Base-by-base conservation (phyloP, 1,140 invertebrate species). In the Melanaphis sacchari region DNA sequence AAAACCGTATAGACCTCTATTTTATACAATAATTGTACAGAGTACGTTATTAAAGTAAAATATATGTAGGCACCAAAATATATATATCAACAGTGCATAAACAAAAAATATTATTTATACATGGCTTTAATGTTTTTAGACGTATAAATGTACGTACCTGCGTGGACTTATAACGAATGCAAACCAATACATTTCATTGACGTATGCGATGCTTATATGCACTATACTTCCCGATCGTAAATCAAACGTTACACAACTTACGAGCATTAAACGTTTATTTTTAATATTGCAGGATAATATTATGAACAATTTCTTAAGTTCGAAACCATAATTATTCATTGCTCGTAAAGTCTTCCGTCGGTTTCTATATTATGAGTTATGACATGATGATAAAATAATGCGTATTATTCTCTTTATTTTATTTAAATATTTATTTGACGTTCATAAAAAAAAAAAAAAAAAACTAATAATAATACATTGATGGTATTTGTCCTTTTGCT, bases 191-290 rank as follows among this genome's bases (percentile, higher is more conserved):
- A 76, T 76, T 76, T 76, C 36, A 76, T 76, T 76, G 59, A 76
- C 31, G 59, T 76, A n/a, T 76, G 31, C 31, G 59, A 76, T 76
- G 59, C 59, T 76, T 18, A 49, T 15, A 76, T n/a, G 31, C n/a
- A 76, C 59, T n/a, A 66, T 76, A 76, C n/a, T 76, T 76, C 59
- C 59, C 59, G 59, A n/a, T 76, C 59, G 59, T 76, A 76, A 76
- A 76, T 76, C 59, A 76, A 76, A 76, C 59, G 59, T 76, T 76
- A 76, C 59, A 76, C 31, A 76, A 76, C 59, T 76, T 76, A 76
- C 59, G 15, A 36, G 21, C 59, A n/a, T 76, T 36, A 31, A 36
- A n/a, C 59, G n/a, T 76, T 76, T 76, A n/a, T 21, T n/a, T 76
- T 76, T 76, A n/a, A 76, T 66, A 66, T 31, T n/a, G 59, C 59